Base-by-base conservation (phyloP, 2,113 vertebrate genomes). In the Bos javanicus region DNA sequence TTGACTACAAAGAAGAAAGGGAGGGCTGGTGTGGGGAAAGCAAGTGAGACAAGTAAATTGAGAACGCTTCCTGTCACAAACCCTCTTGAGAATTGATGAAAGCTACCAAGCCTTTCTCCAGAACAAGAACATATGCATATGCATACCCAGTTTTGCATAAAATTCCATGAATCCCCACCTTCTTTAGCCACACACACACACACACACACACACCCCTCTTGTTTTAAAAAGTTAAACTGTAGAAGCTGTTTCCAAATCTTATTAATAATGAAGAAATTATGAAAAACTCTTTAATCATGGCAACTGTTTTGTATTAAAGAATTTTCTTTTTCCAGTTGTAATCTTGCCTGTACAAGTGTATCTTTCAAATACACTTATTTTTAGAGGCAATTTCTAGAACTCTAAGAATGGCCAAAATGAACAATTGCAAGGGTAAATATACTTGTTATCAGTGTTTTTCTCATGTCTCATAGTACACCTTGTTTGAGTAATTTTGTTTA, bases 321-420 rank as follows among this genome's bases (percentile, higher is more conserved):
- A n/a, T 46, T 87, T 81, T 94, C 50, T 80, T 67, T 74, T 57
- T 81, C 21, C 5, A 67, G 1, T 39, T 85, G 28, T 83, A 82
- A 7, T 50, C 71, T 74, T 60, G 11, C 26, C 12, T 87, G 21
- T 76, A 43, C 71, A 76, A 7, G 71, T 43, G 39, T 36, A 16
- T 88, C 15, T 94, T 87, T 90, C 71, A 96, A 67, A 83, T 62
- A 62, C 19, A 87, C 30, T 76, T 50, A 67, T 46, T 67, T 90
- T 96, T 60, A 95, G 88, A 95, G 96, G 91, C 86, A 94, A 92
- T 97, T 94, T 91, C 97, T 95, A 94, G 96, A 97, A 97, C 62
- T 94, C 92, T 96, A 91, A 96, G 80, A 91, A 87, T 81, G 91
- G 59, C 97, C 95, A 96, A 91, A 97, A 89, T 2, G 85, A 90